These are phyloP conservation scores for Desmophyllum pertusum DNA, from an alignment of 92 coral and sea anemone species.

Conservation along the genomic window DNA sequence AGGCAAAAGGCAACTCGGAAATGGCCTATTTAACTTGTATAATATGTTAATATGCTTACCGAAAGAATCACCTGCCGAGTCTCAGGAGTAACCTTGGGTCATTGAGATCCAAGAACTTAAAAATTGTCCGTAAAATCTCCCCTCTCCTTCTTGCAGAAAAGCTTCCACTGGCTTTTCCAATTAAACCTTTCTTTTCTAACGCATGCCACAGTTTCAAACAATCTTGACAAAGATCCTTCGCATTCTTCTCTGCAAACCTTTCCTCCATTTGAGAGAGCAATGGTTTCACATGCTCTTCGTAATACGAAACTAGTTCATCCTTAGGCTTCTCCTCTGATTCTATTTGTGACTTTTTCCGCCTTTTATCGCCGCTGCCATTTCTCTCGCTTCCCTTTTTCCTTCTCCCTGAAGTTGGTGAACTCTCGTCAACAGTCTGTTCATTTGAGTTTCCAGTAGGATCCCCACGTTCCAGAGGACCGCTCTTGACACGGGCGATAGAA, in stretches of 20 bases:
- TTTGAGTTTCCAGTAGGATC: slow-evolving; percentile 8
- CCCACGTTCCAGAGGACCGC: slow-evolving; percentile 59
- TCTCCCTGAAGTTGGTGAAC: slow-evolving; percentile 43
- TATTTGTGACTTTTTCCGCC: slow-evolving; percentile 60
- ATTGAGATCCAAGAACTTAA: slow-evolving; percentile 87
- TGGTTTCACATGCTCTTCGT: slow-evolving; percentile 91
- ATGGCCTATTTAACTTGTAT: neutral
- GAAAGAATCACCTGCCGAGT: slow-evolving; percentile 86
- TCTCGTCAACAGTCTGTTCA: slow-evolving; percentile 41
- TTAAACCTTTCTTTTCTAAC: slow-evolving; percentile 74
- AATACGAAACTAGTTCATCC: slow-evolving; percentile 76
- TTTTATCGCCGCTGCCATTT: slow-evolving; percentile 68
- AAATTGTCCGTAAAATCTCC: slow-evolving; percentile 89
- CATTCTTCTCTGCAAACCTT: slow-evolving; percentile 66
- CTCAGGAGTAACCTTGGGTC: slow-evolving; percentile 88
- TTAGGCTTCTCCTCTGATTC: slow-evolving; percentile 54
- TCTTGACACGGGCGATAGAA: slow-evolving; percentile 54
- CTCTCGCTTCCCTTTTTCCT: slow-evolving; percentile 57
- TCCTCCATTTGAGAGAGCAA: slow-evolving; percentile 83
- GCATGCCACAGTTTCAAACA: slow-evolving; percentile 82
- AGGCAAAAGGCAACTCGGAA: too few species aligned
- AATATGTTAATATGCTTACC: slow-evolving; percentile 60
- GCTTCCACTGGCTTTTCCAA: slow-evolving; percentile 86
- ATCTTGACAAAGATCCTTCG: slow-evolving; percentile 78
- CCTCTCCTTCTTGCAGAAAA: slow-evolving; percentile 84